These are phyloP conservation scores for Tinea trinotella DNA, from an alignment of 2,888 invertebrate genomes.

Conservation along the genomic window DNA sequence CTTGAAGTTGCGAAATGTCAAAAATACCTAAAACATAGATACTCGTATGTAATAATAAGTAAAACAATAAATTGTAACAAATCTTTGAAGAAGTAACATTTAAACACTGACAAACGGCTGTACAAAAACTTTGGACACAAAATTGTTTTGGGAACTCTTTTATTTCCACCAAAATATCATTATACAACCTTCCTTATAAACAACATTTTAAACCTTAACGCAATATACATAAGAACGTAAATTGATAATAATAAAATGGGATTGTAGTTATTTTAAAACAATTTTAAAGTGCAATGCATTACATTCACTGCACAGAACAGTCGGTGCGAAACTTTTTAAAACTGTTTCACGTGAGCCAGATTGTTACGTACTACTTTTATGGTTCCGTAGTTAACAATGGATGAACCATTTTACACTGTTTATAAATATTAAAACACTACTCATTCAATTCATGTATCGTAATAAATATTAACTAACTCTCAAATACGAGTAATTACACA, in stretches of 20 bases:
- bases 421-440: too few species aligned
- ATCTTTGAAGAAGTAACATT: neutral
- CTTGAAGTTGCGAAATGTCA: too few species aligned
- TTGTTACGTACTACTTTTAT: neutral
- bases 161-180: neutral
- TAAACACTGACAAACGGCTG: slow-evolving; percentile 7
- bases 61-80: neutral
- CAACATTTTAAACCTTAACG: neutral
- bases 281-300: neutral
- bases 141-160: neutral
- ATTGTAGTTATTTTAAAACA: neutral
- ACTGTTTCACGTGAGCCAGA: neutral
- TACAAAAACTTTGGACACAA: neutral
- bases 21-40: too few species aligned
- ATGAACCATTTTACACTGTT: too few species aligned
- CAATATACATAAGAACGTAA: neutral
- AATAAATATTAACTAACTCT: too few species aligned
- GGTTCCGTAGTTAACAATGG: too few species aligned
- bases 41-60: too few species aligned
- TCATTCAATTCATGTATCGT: too few species aligned
- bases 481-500: too few species aligned
- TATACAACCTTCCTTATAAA: neutral
- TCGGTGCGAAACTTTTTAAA: neutral
- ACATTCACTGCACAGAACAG: neutral
- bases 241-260: too few species aligned